Conservation (phyloP, 2,888 invertebrate species). For the Nipponacmea schrenckii region DNA sequence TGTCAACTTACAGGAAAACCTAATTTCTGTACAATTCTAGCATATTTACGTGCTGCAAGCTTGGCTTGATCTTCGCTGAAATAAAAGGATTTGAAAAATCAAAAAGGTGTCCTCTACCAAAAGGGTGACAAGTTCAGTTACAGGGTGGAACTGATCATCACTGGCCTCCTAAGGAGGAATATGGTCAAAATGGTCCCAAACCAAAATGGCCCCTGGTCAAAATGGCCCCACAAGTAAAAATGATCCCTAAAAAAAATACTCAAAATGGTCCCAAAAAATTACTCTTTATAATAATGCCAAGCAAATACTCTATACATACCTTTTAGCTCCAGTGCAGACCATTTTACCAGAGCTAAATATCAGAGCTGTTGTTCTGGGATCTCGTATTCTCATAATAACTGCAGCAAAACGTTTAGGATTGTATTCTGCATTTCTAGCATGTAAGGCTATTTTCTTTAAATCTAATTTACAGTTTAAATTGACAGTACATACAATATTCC, state of each 20-base stretch:
- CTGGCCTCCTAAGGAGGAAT: too few species aligned
- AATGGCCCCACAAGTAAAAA: too few species aligned
- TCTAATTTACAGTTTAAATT: conserved; percentile 93
- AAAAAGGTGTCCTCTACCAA: background rate
- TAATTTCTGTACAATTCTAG: conserved; percentile 83
- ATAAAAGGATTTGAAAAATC: too few species aligned
- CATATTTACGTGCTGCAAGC: conserved; percentile 83
- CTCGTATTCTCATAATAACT: conserved; percentile 94
- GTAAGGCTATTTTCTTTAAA: conserved; percentile 94
- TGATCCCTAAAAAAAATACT: too few species aligned
- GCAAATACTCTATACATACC: conserved; percentile 42
- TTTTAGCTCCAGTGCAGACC: conserved; percentile 88
- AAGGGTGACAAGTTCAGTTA: too few species aligned
- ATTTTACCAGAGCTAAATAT: conserved; percentile 88
- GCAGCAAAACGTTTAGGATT: conserved; percentile 99
- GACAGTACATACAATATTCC: conserved; percentile 98
- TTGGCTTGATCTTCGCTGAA: conserved; percentile 80
- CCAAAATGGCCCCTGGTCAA: too few species aligned
- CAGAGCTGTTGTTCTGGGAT: conserved; percentile 81
- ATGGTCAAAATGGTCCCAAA: too few species aligned
- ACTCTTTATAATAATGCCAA: too few species aligned
- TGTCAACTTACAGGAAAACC: conserved; percentile 76
- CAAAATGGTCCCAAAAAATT: too few species aligned
- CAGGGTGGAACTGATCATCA: background rate
- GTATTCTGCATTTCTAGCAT: conserved; percentile 98